These are phyloP conservation scores for Loripinus fragilis DNA, from an alignment of 2,888 invertebrate species.

Conservation along the genomic window DNA sequence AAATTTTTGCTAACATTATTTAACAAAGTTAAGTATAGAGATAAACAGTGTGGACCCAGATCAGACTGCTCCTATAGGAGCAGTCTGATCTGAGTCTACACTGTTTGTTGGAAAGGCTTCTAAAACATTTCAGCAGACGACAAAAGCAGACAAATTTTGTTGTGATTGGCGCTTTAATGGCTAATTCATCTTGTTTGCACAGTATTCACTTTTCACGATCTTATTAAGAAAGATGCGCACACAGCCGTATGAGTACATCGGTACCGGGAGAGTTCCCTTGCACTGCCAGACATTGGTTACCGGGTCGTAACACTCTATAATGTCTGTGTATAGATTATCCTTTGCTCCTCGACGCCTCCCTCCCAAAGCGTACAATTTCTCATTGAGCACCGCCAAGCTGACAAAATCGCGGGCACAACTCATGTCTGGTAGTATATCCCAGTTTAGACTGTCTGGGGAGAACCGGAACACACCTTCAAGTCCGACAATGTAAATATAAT, in stretches of 20 bases:
- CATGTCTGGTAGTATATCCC: conserved; percentile 77
- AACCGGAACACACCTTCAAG: conserved; percentile 78
- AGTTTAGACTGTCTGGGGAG: conserved; percentile 67
- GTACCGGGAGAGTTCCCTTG: conserved; percentile 71
- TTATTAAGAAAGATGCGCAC: conserved; percentile 71
- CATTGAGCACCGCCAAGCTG: conserved; percentile 76
- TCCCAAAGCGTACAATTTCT: conserved; percentile 77
- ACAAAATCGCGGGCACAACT: conserved; percentile 77
- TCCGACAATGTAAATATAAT: conserved; percentile 76
- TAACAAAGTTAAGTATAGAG: too few relatives aligned
- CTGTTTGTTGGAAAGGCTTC: too few relatives aligned
- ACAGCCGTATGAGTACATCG: conserved; percentile 80
- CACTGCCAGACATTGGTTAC: conserved; percentile 68
- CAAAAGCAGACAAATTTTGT: too few relatives aligned
- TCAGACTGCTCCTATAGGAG: too few relatives aligned
- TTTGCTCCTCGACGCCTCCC: conserved; percentile 77
- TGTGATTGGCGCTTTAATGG: too few relatives aligned
- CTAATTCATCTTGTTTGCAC: conserved; percentile 1
- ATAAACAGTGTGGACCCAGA: too few relatives aligned
- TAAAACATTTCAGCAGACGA: too few relatives aligned
- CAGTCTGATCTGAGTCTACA: too few relatives aligned
- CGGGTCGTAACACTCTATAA: conserved; percentile 76
- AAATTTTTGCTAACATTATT: too few relatives aligned
- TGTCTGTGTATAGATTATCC: conserved; percentile 76
- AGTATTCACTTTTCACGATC: neutral